Evolutionary conservation across 1,140 invertebrate genomes (phyloP), one percentile per base, ranked within the genome.

Genomic region (Phocides pigmalion): DNA sequence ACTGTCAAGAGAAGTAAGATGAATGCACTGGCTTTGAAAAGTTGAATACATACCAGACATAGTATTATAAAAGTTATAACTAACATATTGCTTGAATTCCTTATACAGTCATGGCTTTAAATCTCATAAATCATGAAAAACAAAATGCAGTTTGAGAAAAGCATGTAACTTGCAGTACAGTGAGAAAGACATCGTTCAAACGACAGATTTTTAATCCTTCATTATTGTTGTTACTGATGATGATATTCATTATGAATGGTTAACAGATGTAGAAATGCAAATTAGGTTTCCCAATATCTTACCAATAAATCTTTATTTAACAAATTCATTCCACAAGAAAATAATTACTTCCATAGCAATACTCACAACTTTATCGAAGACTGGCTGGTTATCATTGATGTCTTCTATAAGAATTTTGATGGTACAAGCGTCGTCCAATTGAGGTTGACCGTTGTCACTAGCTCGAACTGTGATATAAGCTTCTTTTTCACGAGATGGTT

Each of bases 341-440:
- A n/a, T n/a, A n/a, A n/a, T n/a, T n/a, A n/a, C n/a, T 32, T 32
- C 9, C 9, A 32, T n/a, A 50, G 41, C 2, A n/a, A 72, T 76
- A 91, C 87, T 90, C 75, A 92, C 87, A 76, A 92, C 94, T 95
- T 96, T 96, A 79, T 98, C 97, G 89, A 98, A 97, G 47, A 96
- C 94, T 0, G 97, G 97, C 2, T 92, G 85, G 76, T 98, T 98
- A 82, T 98, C 97, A 89, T 98, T 98, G 71, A 97, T 95, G 89
- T 98, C 97, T 79, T 94, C 93, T 66, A 98, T 96, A 47, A 95
- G 95, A 20, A 98, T 95, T 93, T 96, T 97, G 74, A 98, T 95
- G 3, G 96, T 97, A 82, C 97, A 98, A 20, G 97, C 95, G 75
- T 97, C 96, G 72, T 97, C 96, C 22, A 98, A 89, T 20, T 95